Conservation (phyloP, 2,888 invertebrate genomes). For the Polyommatus icarus region DNA sequence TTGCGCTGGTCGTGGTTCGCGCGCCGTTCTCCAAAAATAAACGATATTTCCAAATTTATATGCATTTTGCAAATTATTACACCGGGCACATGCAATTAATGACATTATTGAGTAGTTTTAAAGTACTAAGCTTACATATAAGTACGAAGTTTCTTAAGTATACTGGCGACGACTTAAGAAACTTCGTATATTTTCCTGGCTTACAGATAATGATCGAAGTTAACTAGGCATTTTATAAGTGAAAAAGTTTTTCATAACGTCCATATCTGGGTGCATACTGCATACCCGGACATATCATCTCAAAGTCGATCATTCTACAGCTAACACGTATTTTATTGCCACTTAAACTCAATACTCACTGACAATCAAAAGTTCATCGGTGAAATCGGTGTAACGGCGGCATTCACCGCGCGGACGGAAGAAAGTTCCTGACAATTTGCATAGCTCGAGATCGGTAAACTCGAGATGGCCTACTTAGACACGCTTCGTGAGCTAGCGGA, state of each 20-base stretch:
- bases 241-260: neutral
- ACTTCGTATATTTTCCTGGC: neutral
- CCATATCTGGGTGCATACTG: neutral
- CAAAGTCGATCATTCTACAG: neutral
- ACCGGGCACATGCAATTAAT: conserved; percentile 2
- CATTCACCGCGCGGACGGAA: conserved; percentile 68
- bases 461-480: conserved; percentile 74
- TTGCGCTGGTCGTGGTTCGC: conserved; percentile 76
- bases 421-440: conserved; percentile 77
- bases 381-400: conserved; percentile 74
- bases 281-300: neutral
- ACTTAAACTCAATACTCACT: neutral
- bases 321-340: neutral
- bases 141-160: no score
- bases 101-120: conserved; percentile 9
- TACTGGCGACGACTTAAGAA: neutral
- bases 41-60: conserved; percentile 32
- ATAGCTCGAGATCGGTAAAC: conserved; percentile 55
- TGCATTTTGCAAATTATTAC: conserved; percentile 3
- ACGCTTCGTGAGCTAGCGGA: conserved; percentile 67
- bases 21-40: conserved; percentile 41
- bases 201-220: neutral
- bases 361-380: conserved; percentile 48
- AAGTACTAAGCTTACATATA: no score
- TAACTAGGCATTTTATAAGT: neutral